Evolutionary conservation across 2,888 invertebrate genomes (phyloP).

Genomic region (Synanthedon formicaeformis): DNA sequence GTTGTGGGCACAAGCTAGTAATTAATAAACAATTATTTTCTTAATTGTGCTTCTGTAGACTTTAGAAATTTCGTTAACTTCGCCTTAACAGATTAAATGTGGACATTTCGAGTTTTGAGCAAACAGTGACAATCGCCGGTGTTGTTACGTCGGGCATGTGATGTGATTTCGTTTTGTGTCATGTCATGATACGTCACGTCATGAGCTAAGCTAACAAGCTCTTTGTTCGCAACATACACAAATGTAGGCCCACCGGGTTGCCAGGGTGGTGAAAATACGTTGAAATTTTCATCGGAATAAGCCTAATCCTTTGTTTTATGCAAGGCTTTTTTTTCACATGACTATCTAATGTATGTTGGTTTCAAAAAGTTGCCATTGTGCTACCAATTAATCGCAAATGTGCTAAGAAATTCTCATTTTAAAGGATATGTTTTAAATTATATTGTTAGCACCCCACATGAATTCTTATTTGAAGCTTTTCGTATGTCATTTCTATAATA

Average conservation of each 20-base stretch:
- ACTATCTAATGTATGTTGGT: no score
- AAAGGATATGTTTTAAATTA: no score
- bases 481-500: no score
- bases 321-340: no score
- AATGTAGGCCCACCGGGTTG: neutral
- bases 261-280: neutral
- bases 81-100: slow-evolving; percentile 20
- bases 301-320: neutral
- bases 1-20: no score
- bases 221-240: slow-evolving; percentile 1
- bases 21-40: no score
- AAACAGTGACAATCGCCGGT: slow-evolving; percentile 20
- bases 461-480: no score
- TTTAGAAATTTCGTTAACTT: slow-evolving; percentile 1
- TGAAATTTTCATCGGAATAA: neutral
- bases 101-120: slow-evolving; percentile 14
- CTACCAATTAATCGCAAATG: no score
- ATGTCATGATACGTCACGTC: slow-evolving; percentile 11
- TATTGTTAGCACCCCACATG: no score
- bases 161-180: slow-evolving; percentile 15
- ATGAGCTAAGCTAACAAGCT: slow-evolving; percentile 23
- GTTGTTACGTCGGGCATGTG: slow-evolving; percentile 6
- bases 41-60: neutral
- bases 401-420: no score
- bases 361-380: no score